Percentiles rank a stretch among this genome's conserved stretches.
Evolutionary conservation across 2,888 invertebrate genomes (phyloP).

Genomic region (Digitonthophagus gazella): DNA sequence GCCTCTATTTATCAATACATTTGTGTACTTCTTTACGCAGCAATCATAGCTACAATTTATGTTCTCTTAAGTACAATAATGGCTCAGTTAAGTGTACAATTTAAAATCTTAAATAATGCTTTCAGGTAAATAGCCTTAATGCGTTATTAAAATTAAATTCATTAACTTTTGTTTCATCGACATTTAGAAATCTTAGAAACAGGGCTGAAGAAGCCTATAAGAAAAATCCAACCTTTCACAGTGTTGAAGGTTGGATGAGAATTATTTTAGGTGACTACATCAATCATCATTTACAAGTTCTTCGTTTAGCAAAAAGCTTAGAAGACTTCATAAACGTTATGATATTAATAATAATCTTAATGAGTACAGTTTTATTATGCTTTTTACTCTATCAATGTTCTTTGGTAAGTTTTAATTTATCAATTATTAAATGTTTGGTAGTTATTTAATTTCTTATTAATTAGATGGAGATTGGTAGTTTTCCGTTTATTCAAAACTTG

Average conservation of each 20-base stretch:
- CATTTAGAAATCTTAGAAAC: background rate
- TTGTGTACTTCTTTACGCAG: conserved; percentile 23
- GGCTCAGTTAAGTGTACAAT: conserved; percentile 31
- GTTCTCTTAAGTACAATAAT: conserved; percentile 27
- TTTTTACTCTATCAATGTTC: conserved; percentile 28
- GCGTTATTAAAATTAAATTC: background rate
- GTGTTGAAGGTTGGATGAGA: conserved; percentile 5
- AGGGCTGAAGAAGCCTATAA: conserved; percentile 7
- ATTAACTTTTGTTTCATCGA: background rate
- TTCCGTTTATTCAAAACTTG: conserved; percentile 31
- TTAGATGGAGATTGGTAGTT: conserved; percentile 29
- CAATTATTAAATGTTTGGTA: background rate
- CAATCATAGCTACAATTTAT: conserved; percentile 28
- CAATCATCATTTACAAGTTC: conserved; percentile 31
- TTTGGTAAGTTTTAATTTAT: conserved; percentile 21
- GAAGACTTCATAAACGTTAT: conserved; percentile 30
- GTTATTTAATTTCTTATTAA: background rate
- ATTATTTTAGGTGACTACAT: conserved; percentile 27
- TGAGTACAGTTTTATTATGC: conserved; percentile 27
- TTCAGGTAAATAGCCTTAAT: conserved; percentile 25
- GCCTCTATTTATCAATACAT: conserved; percentile 26
- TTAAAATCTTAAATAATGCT: conserved; percentile 30
- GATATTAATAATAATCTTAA: conserved; percentile 26
- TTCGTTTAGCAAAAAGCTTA: conserved; percentile 29
- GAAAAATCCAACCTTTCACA: background rate